Percentiles rank a stretch among this genome's conserved stretches.
Evolutionary conservation across 2,797 vertebrate species (phyloP).

Genomic region (Xiphorhynchus erythropygius): DNA sequence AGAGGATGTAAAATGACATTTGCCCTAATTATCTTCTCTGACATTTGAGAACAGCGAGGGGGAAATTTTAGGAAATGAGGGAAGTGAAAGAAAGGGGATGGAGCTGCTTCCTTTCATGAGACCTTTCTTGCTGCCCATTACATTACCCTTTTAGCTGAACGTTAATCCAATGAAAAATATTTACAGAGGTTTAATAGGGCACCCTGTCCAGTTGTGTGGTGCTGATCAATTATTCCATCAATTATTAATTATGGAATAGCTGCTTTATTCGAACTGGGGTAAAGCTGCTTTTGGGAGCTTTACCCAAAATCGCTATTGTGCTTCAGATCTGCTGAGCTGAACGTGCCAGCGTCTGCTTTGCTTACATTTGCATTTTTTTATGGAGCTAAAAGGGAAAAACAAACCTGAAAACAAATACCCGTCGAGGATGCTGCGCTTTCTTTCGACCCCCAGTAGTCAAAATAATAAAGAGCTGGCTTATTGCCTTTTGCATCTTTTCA

Average conservation of each 20-base stretch:
- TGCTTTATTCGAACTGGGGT: conserved; percentile 47
- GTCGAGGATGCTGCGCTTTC: conserved; percentile 41
- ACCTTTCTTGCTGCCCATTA: neutral
- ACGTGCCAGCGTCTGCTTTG: conserved; percentile 74
- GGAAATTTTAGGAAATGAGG: conserved; percentile 15
- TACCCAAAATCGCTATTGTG: conserved; percentile 62
- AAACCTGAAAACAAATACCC: conserved; percentile 1
- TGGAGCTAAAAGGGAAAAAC: conserved; percentile 51
- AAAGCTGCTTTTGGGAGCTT: conserved; percentile 61
- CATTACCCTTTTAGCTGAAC: neutral
- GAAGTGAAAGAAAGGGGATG: neutral
- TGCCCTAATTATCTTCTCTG: conserved; percentile 1
- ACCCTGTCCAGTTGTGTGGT: conserved; percentile 2
- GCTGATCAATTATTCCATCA: conserved; percentile 44
- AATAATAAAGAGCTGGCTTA: conserved; percentile 61
- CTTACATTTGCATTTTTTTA: conserved; percentile 81
- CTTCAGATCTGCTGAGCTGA: conserved; percentile 47
- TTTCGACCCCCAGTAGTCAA: conserved; percentile 51
- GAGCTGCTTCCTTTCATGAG: neutral
- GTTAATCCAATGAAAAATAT: conserved; percentile 11
- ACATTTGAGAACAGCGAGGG: neutral
- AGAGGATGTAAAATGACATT: neutral
- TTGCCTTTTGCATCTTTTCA: conserved; percentile 35
- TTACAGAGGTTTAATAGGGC: neutral
- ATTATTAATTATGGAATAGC: conserved; percentile 67